Evolutionary conservation across 2,797 vertebrate genomes (phyloP), one percentile per base, ranked within the genome.

Genomic region (Miichthys miiuy): DNA sequence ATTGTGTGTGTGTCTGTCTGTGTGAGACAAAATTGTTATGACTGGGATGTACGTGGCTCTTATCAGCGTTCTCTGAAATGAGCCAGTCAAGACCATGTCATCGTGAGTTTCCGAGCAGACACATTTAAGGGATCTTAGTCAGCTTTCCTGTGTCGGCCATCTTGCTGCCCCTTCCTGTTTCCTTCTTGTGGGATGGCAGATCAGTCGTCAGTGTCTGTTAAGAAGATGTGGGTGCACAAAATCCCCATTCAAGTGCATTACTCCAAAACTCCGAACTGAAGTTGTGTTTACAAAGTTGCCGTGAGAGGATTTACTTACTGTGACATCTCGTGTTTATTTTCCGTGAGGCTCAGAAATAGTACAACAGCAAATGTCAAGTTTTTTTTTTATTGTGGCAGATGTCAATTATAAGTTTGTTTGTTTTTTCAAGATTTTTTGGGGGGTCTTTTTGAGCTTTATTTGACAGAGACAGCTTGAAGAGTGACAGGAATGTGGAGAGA

Each of bases 71-170:
- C 80, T 73, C 54, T 77, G 50, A 87, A 81, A 85, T 81, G 27
- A 77, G 68, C 69, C 12, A 88, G 82, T 86, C 77, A 82, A 64
- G 54, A 63, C 61, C 23, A 5, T 73, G 81, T 87, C 86, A 90
- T 55, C 21, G 6, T 58, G 47, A 27, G 46, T 77, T 89, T 88
- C 84, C 72, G 0, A 84, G 87, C 78, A 89, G 81, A 67, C 48
- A 61, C 71, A 65, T 75, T 61, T 38, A 55, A 74, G 27, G 48
- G 63, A 21, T 65, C 23, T 83, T 74, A 87, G 71, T 89, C 85
- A 87, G 79, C 81, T 82, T 88, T 84, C 79, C 77, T 88, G 51
- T 72, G 61, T 62, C n/a, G 1, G 68, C 58, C 72, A 62, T 70
- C 18, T 69, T 71, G 54, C 46, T 46, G 48, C 55, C 69, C 65